Evolutionary conservation across 2,888 invertebrate species (phyloP), one percentile per base, ranked within the genome.

Genomic region (Hetaerina titia): DNA sequence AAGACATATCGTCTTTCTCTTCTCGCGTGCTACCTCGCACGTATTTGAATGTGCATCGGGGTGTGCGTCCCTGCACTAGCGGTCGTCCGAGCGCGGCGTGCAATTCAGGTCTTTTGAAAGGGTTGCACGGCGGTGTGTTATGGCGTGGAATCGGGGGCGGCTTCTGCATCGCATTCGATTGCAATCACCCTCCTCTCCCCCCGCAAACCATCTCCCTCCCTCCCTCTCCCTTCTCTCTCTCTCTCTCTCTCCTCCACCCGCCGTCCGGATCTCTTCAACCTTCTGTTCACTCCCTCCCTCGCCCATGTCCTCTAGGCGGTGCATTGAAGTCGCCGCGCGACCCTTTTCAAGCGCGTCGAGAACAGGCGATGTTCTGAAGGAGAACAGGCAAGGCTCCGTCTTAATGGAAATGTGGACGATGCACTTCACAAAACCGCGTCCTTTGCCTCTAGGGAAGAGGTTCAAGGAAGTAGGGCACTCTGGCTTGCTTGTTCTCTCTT

Each of bases 291-390:
- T 25, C 74, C 25, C 74, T 74, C 81, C 45, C 45, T 45, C 45
- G 4, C 64, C 64, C 64, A 19, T 5, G 15, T 64, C 64, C 89
- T 87, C 56, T 57, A 15, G 11, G 74, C 74, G 74, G 81, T 25
- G 22, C 81, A 81, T 81, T 69, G 81, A 81, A 81, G 81, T 81
- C 81, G 81, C 81, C 25, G 69, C n/a, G 81, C 81, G 81, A 25
- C 15, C 25, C 31, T 31, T 31, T 81, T 81, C 31, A 25, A 81
- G 13, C 25, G 25, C 25, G 19, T n/a, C 7, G n/a, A n/a, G n/a
- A n/a, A 25, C 25, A 31, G 81, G 25, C 25, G 25, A 81, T 31
- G 81, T 13, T 7, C 31, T 22, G 81, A 31, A 81, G 81, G 81
- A 81, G 81, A 81, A 31, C 81, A 81, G n/a, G 81, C 81, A 22